A percentile compares a stretch with the other conserved stretches of the same genome.
Evolutionary conservation across 2,797 vertebrate species (phyloP).

Genomic region (Paratrypauchen microcephalus): DNA sequence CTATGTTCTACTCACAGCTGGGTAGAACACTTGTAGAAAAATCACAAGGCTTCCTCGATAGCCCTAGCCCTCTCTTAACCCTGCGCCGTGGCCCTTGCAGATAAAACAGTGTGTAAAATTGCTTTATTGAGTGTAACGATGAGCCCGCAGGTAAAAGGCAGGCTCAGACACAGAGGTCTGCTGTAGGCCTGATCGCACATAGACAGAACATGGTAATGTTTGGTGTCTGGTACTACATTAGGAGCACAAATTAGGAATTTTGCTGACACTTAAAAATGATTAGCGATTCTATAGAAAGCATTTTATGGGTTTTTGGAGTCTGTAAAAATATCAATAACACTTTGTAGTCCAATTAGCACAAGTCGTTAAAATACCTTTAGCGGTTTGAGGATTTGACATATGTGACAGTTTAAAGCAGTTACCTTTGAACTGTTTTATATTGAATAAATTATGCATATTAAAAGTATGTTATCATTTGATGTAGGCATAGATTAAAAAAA

Average conservation of each 20-base stretch:
- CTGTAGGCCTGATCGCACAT: conserved; percentile 52
- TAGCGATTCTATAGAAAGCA: conserved; percentile 3
- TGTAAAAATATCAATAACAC: conserved; percentile 16
- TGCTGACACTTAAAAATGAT: conserved; percentile 12
- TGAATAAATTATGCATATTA: background rate
- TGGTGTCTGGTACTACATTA: conserved; percentile 30
- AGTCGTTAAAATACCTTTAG: background rate
- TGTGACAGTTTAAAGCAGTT: background rate
- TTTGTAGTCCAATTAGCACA: conserved; percentile 4
- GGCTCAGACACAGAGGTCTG: conserved; percentile 23
- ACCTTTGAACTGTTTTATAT: background rate
- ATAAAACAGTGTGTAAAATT: conserved; percentile 77
- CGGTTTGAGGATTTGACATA: background rate
- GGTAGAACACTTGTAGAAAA: conserved; percentile 54
- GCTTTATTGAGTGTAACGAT: conserved; percentile 78
- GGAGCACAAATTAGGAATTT: conserved; percentile 18
- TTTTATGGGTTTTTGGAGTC: background rate
- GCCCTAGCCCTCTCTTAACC: conserved; percentile 50
- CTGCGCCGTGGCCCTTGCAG: conserved; percentile 45
- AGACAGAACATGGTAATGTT: conserved; percentile 21
- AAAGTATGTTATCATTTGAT: background rate
- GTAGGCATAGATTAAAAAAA: background rate
- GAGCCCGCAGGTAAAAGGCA: conserved; percentile 64
- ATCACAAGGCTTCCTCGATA: conserved; percentile 45
- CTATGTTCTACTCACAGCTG: conserved; percentile 62